Percentiles rank a stretch among this genome's conserved stretches.
phyloP scores from a whole-genome alignment of 2,888 invertebrate genomes.

The Clistopyga incitator region DNA sequence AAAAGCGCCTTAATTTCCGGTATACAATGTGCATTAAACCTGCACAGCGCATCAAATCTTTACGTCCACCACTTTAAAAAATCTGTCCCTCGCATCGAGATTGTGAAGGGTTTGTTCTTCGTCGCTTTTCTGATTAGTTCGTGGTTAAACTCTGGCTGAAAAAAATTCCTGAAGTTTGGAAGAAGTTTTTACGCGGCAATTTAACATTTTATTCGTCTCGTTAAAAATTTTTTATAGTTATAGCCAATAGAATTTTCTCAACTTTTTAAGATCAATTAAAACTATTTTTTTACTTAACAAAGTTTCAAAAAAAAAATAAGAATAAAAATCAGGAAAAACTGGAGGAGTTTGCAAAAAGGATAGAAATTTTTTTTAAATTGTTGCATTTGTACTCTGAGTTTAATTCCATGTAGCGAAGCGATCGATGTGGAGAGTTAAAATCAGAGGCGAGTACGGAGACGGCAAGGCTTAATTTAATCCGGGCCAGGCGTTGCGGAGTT shows the following conservation, averaged over 20 bases:
- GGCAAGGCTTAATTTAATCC: background rate
- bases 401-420: too few relatives aligned
- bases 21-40: constrained; percentile 9
- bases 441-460: background rate
- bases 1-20: constrained; percentile 14
- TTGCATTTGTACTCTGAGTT: background rate
- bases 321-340: too few relatives aligned
- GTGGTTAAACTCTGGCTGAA: background rate
- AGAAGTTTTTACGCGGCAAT: background rate
- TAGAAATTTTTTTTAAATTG: too few relatives aligned
- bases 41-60: background rate
- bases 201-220: too few relatives aligned
- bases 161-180: background rate
- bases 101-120: background rate
- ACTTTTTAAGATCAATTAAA: too few relatives aligned
- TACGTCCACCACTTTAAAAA: background rate
- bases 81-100: background rate
- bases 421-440: background rate
- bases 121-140: too few relatives aligned
- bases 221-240: too few relatives aligned
- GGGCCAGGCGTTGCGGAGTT: background rate
- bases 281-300: too few relatives aligned
- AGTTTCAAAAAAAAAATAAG: too few relatives aligned
- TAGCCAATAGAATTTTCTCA: too few relatives aligned
- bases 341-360: too few relatives aligned